Evolutionary conservation across 2,113 vertebrate genomes (phyloP), one percentile per base, ranked within the genome.

Genomic region (Trinectes maculatus): DNA sequence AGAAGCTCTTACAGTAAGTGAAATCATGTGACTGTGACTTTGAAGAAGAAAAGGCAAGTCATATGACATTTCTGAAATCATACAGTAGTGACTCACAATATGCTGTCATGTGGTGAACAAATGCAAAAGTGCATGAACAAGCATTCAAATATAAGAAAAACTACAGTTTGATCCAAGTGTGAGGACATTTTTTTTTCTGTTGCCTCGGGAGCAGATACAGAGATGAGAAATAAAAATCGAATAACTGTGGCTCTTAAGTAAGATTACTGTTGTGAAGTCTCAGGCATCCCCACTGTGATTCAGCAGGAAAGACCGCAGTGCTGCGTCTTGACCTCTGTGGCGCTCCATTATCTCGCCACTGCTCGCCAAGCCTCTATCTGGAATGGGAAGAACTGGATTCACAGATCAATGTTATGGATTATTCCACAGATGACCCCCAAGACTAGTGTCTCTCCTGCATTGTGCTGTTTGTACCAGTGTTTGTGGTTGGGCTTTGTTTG

Each of bases 261-360:
- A 49, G 80, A 70, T 22, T 25, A 37, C 3, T 46, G 46, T 18
- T 44, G 64, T 22, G 9, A 57, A 48, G 31, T 76, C 52, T 56
- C 70, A 26, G 66, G 31, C 61, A 40, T 56, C 52, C 67, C 47
- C 76, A 72, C 74, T 53, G 25, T 92, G 87, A 91, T 83, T 90
- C 91, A 92, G 79, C 80, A 84, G 57, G 52, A 83, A 76, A 68
- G 24, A 77, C 34, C 55, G 76, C 72, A 66, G 57, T n/a, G 3
- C 37, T 8, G 22, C 52, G 29, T 63, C 75, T 15, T 18, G 39
- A 53, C 55, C 61, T 44, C 49, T 33, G 33, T 54, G 59, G 42
- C 40, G 2, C 54, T 6, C 51, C n/a, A 7, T 51, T 36, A 36
- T 57, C 66, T 8, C 2, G 16, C 31, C 53, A 44, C 40, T 58